Base-by-base conservation (phyloP, 2,113 vertebrate genomes). In the Protomyctophum bolini region DNA sequence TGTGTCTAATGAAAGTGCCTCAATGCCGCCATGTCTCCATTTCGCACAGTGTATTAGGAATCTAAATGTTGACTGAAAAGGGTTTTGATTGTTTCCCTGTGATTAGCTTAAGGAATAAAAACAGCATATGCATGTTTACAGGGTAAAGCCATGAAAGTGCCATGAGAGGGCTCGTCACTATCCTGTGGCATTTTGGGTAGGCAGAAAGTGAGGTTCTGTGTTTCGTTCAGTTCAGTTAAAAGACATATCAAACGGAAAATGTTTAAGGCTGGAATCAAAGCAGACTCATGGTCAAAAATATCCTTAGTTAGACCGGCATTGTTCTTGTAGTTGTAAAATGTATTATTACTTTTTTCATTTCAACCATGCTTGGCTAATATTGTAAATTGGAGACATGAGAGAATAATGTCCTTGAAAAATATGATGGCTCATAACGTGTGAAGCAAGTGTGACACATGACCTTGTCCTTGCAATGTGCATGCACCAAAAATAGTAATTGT, bases 41-140 rank as follows among this genome's bases (percentile, higher is more conserved):
- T 85, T 88, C 67, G 82, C 77, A 72, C 80, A 64, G 77, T 70
- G 70, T 73, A 91, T 91, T 86, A 89, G 72, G 83, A 93, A 91
- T 89, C 85, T 87, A 90, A 92, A 93, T 90, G 87, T 90, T 90
- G 84, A 91, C 84, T 89, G 83, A 92, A 91, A 89, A 89, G 73
- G 78, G 84, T 89, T 41, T 87, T 89, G 83, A 88, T 91, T 90
- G 68, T 69, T 66, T 14, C 70, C 80, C 89, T 91, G 85, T 91
- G 89, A 88, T 90, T 89, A 89, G 90, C 86, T 88, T 83, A 77
- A 80, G 87, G 82, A 83, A 79, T 81, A 88, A 86, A 89, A 89
- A 87, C 79, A 77, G 72, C 47, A 70, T 28, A 56, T n/a, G 80
- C 72, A 58, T 88, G 84, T 89, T 89, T 88, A 70, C 70, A 83